Conservation (phyloP, 2,888 invertebrate species). For the Clostera curtula region DNA sequence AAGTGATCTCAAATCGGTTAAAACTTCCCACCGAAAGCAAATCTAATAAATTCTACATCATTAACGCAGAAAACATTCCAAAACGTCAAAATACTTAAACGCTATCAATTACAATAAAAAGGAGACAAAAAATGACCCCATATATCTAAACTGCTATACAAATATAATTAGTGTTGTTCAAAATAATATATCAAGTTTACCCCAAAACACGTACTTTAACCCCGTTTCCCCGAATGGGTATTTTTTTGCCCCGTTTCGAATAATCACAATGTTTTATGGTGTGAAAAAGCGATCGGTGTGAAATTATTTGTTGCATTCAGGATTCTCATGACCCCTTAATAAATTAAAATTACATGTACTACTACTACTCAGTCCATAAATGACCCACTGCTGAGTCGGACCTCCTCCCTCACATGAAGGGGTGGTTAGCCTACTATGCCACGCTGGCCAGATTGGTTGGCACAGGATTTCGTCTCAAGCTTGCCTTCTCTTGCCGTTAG, state of each 20-base stretch:
- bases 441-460: too few species aligned
- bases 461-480: too few species aligned
- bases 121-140: constrained; percentile 42
- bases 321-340: constrained; percentile 54
- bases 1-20: constrained; percentile 31
- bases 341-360: too few species aligned
- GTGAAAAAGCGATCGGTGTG: constrained; percentile 57
- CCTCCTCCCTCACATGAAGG: too few species aligned
- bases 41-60: constrained; percentile 36
- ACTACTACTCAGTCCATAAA: too few species aligned
- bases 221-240: constrained; percentile 48
- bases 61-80: constrained; percentile 29
- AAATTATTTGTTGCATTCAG: constrained; percentile 39
- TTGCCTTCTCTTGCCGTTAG: too few species aligned
- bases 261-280: constrained; percentile 52
- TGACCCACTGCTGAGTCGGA: too few species aligned
- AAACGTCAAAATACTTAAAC: constrained; percentile 40
- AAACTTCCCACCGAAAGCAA: constrained; percentile 32
- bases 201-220: constrained; percentile 69
- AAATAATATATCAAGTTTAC: constrained; percentile 58
- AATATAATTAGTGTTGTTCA: constrained; percentile 67
- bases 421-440: too few species aligned
- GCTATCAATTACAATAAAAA: constrained; percentile 40
- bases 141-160: constrained; percentile 53
- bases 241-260: constrained; percentile 54